Evolutionary conservation across 2,113 vertebrate genomes (phyloP), one percentile per base, ranked within the genome.

Genomic region (Crotalus tigris): DNA sequence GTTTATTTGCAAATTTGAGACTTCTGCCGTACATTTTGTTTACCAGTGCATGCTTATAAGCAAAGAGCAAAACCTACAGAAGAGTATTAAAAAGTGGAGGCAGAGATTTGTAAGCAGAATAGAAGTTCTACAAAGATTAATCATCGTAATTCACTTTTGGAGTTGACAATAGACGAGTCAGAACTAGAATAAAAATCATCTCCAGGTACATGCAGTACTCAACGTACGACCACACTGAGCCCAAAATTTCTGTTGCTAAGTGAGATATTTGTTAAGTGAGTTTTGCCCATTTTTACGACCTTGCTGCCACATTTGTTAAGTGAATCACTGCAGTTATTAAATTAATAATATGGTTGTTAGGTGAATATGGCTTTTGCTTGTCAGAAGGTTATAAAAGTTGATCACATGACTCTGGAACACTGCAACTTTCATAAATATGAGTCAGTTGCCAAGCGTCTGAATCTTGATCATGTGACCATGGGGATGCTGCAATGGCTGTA

Each of bases 11-110:
- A 90, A 98, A 99, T 94, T 99, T 99, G 95, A 99, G 98, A 91
- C 99, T 98, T 96, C 99, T 98, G 57, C 99, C 98, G 33, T 98
- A 99, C 98, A 99, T 99, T 97, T 99, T 99, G 96, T 98, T 99
- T 91, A 98, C 99, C 92, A 99, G 95, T 88, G 99, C 98, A 12
- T 99, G 99, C 94, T 99, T 99, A 95, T 99, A 99, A 49, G 99
- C 99, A 98, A 99, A 99, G 85, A 97, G 98, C 95, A 99, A 97
- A 96, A 99, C 98, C 99, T 99, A 93, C 2, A 95, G 94, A 23
- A 15, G 7, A 81, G n/a, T 2, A 10, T 5, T 86, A 94, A 88
- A 90, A 81, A 17, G 44, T 44, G 33, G 75, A 81, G 75, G 33
- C 3, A 91, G 19, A 94, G 54, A 44, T 64, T 54, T 53, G 12